Evolutionary conservation across 2,113 vertebrate species (phyloP), one percentile per base, ranked within the genome.

Genomic region (Pleuronectes platessa): DNA sequence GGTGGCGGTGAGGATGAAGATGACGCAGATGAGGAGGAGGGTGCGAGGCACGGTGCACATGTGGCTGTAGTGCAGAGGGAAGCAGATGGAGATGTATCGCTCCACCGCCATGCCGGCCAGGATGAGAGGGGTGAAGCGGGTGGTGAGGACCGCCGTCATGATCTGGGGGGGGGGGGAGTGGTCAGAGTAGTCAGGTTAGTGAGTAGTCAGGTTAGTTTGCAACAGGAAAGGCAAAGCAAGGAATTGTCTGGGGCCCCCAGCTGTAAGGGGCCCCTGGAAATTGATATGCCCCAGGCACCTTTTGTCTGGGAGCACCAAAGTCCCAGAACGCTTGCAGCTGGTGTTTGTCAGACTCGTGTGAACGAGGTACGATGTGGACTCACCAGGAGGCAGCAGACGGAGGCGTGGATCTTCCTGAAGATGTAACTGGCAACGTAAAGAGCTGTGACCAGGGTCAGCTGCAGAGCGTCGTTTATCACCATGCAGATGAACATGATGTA

Each of bases 401-500:
- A 94, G 17, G 88, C 86, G 24, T 87, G 83, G 68, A 95, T 93
- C 86, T 87, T 92, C 68, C 88, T 86, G 89, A 94, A 95, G 77
- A 93, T 80, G 85, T 95, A 95, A 79, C 94, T 95, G 81, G 92
- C 82, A 74, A 95, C 88, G 27, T 94, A 95, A 17, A 95, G 90
- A 0, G 89, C 81, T 0, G 93, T 95, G 0, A 95, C 91, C 21
- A 95, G 83, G 6, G 82, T 94, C 6, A 95, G 92, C 88, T 94
- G 94, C 73, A 95, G 54, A 0, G 94, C 91, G n/a, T 95, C 94
- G 10, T 95, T 95, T 20, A 95, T 62, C 68, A 95, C 94, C 94
- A 95, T 95, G 84, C 1, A 88, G 88, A 95, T 91, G 73, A 95
- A 95, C 94, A 95, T 92, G 85, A 95, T 92, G 88, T 95, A 95